Base-by-base conservation (phyloP, 2,113 vertebrate genomes). In the Parus major region DNA sequence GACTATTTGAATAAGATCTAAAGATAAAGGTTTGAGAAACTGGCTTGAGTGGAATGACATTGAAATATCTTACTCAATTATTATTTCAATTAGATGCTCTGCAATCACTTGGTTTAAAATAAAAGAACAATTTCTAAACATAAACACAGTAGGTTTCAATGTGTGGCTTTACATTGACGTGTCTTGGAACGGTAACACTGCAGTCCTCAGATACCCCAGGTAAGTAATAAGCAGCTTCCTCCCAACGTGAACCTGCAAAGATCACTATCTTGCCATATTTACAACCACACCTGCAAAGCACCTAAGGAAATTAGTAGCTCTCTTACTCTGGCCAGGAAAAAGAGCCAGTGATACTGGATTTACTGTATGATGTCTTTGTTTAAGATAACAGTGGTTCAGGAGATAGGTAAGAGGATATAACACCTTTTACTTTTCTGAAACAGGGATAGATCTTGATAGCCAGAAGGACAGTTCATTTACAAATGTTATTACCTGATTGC, bases 361-460 rank as follows among this genome's bases (percentile, higher is more conserved):
- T 92, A 23, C 81, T 78, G 20, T 88, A 14, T 24, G 25, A 12
- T 81, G 72, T 19, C 69, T 91, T 95, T 79, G 27, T 84, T 81
- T 64, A 82, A 64, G n/a, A 75, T 88, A 64, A 72, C 44, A 78
- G 86, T 79, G 73, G 72, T 78, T 87, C 28, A 56, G 61, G 77
- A 84, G 92, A 91, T 71, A 59, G 53, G 92, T 52, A 68, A 88
- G 73, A 93, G 69, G 81, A 91, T 86, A 11, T 29, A 64, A 9
- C 24, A 53, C 94, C 95, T 96, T 97, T 96, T 97, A 93, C 94
- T 97, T 97, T 96, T 41, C 86, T 86, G 77, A 86, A 92, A 60
- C 65, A 60, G 44, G 44, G 69, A 56, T 46, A 55, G 47, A 36
- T 92, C 83, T 82, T 64, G 69, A 70, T 86, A 82, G 49, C 28